Conservation (phyloP, 2,113 vertebrate species). For the Pungitius pungitius region DNA sequence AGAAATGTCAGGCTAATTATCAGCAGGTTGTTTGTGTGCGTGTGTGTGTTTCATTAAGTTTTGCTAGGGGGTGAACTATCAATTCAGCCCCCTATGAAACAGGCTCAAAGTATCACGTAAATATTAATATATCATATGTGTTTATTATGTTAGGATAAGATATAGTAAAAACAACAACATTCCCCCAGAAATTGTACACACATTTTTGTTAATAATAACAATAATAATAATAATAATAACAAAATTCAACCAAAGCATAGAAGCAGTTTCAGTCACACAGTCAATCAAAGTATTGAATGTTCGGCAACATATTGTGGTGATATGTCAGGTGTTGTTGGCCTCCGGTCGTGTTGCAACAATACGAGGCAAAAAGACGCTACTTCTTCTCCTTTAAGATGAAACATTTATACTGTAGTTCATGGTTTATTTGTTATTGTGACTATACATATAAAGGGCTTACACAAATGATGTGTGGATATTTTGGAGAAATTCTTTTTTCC, state of each 20-base stretch:
- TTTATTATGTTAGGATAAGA: background rate
- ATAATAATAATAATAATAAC: too few relatives aligned
- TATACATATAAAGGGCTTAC: background rate
- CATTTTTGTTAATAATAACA: background rate
- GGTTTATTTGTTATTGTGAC: background rate
- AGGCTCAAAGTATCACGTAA: too few relatives aligned
- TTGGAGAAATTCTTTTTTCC: background rate
- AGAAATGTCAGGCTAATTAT: slow-evolving; percentile 34
- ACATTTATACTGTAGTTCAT: background rate
- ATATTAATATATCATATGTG: background rate
- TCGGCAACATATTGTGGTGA: too few relatives aligned
- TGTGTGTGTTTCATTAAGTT: background rate
- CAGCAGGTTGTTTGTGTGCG: background rate
- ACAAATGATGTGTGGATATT: background rate
- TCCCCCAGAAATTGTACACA: background rate
- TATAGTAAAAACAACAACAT: background rate
- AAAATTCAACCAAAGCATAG: background rate
- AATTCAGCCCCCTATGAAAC: background rate
- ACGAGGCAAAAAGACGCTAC: background rate
- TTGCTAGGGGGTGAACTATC: background rate
- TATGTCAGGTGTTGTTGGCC: background rate
- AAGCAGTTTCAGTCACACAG: slow-evolving; percentile 10
- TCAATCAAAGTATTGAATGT: slow-evolving; percentile 24
- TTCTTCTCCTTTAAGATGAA: background rate
- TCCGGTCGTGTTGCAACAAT: background rate